These are phyloP conservation scores for Hypsopygia costalis DNA, from an alignment of 2,888 invertebrate genomes.

Conservation along the genomic window DNA sequence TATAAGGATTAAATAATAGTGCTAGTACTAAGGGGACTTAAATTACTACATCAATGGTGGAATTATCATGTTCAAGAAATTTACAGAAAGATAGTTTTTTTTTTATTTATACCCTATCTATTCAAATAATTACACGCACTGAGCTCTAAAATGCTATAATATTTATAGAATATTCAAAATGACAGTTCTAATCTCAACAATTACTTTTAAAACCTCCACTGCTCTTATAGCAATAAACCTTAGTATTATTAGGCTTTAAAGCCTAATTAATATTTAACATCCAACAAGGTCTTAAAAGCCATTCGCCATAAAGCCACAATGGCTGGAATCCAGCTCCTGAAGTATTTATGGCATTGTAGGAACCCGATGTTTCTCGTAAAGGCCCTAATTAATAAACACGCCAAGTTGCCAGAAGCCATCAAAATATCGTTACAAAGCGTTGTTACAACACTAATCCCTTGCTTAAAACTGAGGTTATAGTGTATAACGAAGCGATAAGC, in stretches of 20 bases:
- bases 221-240: constrained; percentile 3
- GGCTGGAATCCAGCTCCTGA: constrained; percentile 19
- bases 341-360: constrained; percentile 26
- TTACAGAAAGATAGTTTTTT: too few species aligned
- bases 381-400: constrained; percentile 34
- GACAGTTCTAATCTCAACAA: not conserved
- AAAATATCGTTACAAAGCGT: constrained; percentile 33
- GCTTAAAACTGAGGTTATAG: constrained; percentile 17
- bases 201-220: not conserved
- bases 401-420: constrained; percentile 32
- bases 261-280: constrained; percentile 6
- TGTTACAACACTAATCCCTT: constrained; percentile 28
- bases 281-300: constrained; percentile 7
- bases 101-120: too few species aligned
- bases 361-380: constrained; percentile 17
- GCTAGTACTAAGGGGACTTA: too few species aligned
- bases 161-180: too few species aligned
- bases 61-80: too few species aligned
- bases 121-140: too few species aligned
- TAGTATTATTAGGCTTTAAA: constrained; percentile 6
- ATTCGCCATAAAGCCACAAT: constrained; percentile 8
- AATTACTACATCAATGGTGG: too few species aligned
- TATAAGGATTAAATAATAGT: too few species aligned
- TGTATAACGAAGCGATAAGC: constrained; percentile 11
- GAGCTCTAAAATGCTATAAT: too few species aligned